These are phyloP conservation scores for Steinernema feltiae DNA, from an alignment of 1,140 invertebrate genomes.

Conservation along the genomic window DNA sequence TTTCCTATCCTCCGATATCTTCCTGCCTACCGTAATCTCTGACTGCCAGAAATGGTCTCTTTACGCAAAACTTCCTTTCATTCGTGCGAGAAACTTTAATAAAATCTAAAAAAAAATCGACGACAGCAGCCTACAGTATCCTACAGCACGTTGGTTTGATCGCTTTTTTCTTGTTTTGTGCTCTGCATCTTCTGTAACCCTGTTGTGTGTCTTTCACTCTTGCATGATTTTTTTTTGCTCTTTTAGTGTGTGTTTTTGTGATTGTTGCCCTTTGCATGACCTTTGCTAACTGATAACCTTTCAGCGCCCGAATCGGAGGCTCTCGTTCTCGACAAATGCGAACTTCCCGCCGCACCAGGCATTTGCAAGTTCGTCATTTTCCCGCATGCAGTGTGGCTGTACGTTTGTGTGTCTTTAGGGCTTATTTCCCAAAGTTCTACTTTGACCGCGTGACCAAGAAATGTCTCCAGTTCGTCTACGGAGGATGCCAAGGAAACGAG, in stretches of 20 bases:
- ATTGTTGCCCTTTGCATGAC: neutral
- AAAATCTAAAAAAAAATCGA: neutral
- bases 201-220: neutral
- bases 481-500: constrained; percentile 65
- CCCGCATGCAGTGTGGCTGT: neutral
- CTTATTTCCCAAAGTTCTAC: constrained; percentile 1
- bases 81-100: constrained; percentile 3
- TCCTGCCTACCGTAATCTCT: neutral
- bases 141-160: neutral
- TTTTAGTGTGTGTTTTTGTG: neutral
- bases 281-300: neutral
- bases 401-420: neutral
- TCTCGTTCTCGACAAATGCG: neutral
- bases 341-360: neutral
- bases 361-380: neutral
- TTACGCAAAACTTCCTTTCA: neutral
- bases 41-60: constrained; percentile 15
- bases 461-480: constrained; percentile 65
- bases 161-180: neutral
- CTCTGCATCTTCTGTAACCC: neutral
- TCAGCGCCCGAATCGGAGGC: neutral
- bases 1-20: neutral
- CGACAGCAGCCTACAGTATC: neutral
- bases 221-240: neutral
- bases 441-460: constrained; percentile 51